Conservation (phyloP, 2,113 vertebrate genomes). For the Pholis gunnellus region DNA sequence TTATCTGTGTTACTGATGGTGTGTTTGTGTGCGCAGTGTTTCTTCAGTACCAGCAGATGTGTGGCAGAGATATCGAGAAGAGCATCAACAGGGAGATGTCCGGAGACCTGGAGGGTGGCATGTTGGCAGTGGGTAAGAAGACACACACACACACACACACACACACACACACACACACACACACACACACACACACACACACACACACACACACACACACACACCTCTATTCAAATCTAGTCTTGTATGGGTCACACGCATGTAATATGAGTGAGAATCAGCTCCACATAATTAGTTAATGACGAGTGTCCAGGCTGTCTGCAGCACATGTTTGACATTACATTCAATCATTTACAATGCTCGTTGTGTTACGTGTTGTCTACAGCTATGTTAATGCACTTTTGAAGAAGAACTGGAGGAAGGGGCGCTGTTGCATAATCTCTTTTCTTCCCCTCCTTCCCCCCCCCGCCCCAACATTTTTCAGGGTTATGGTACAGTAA, state of each 20-base stretch:
- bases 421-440: constrained; percentile 18
- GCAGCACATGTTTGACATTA: background rate
- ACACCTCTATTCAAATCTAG: background rate
- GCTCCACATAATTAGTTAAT: background rate
- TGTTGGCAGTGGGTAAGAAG: constrained; percentile 95
- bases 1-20: background rate
- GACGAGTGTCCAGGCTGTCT: background rate
- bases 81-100: constrained; percentile 97
- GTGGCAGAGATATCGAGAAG: constrained; percentile 93
- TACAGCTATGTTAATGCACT: background rate
- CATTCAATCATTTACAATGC: constrained; percentile 10
- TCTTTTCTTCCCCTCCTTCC: constrained; percentile 8
- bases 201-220: background rate
- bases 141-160: no score
- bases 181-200: no score
- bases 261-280: background rate
- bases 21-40: constrained; percentile 86
- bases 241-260: constrained; percentile 2
- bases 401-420: background rate
- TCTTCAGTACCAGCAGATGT: constrained; percentile 94
- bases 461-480: constrained; percentile 68
- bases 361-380: background rate
- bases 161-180: background rate
- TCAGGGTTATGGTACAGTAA: constrained; percentile 81
- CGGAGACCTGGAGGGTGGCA: constrained; percentile 94